Evolutionary conservation across 2,113 vertebrate species (phyloP).

Genomic region (Tragelaphus buxtoni): DNA sequence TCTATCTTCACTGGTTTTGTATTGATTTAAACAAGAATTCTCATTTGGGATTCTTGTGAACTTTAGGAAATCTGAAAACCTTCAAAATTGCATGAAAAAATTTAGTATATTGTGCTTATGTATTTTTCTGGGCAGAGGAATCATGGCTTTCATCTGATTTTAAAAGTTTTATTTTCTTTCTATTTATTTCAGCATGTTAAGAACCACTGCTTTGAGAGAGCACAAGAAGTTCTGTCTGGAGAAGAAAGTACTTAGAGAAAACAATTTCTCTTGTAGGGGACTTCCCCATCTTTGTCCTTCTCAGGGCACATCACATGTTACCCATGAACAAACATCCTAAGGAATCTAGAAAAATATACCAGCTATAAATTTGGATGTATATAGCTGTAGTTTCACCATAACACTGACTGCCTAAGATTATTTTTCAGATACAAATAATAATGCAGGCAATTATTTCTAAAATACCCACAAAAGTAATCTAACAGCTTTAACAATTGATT

Average conservation of each 20-base stretch:
- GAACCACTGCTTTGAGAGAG: neutral
- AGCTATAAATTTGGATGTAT: neutral
- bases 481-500: neutral
- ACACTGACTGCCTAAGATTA: neutral
- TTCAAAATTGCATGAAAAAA: neutral
- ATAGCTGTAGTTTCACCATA: neutral
- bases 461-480: neutral
- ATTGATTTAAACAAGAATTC: neutral
- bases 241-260: constrained; percentile 1
- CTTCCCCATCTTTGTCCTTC: neutral
- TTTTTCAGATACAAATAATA: neutral
- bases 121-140: neutral
- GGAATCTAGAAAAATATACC: neutral
- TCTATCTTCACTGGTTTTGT: neutral
- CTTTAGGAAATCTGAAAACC: neutral
- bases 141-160: neutral
- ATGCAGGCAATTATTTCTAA: neutral
- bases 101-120: neutral
- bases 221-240: neutral
- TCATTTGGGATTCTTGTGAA: neutral
- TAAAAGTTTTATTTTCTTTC: neutral
- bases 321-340: neutral
- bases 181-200: neutral
- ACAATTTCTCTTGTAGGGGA: neutral
- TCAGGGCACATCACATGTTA: neutral